Base-by-base conservation (phyloP, 1,140 invertebrate species). In the Protaetia brevitarsis region DNA sequence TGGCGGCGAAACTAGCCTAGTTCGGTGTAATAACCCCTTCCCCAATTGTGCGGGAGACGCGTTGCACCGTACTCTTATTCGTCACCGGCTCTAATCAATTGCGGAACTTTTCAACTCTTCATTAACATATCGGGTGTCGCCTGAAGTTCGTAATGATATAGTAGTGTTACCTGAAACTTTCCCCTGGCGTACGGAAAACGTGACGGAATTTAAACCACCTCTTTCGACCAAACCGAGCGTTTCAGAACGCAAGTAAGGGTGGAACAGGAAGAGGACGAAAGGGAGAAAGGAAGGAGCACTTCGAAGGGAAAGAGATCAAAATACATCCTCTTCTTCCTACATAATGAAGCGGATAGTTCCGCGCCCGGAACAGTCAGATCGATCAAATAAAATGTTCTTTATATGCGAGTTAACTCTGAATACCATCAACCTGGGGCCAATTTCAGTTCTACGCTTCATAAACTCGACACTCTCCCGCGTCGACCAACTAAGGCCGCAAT, bases 371-470 rank as follows among this genome's bases (percentile, higher is more conserved):
- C 29, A 59, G 6, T 29, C 26, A 27, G 57, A 59, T 59, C 57
- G 57, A 59, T 59, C 57, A 59, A 59, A 59, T 59, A 59, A 58
- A 59, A 59, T 31, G 57, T 59, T 59, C 57, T 59, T 59, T 59
- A 59, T 59, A 59, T 59, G 57, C 57, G 57, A 59, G 57, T 59
- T 59, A 59, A 59, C 26, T 59, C 57, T 59, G 57, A 59, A 59
- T 59, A 31, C 29, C 27, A 59, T 59, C 57, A 31, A 59, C 57
- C 57, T 59, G 57, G 57, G 57, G 29, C 27, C 57, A 28, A 59
- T 59, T 59, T 59, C 41, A 59, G 27, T 31, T 29, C 57, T 28
- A 31, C 57, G 57, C 57, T 59, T 31, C 57, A 59, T 59, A 59
- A 59, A 59, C 13, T 23, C 57, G 26, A 59, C 57, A 59, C 57